Base-by-base conservation (phyloP, 2,888 invertebrate species). In the Trichopria drosophilae region DNA sequence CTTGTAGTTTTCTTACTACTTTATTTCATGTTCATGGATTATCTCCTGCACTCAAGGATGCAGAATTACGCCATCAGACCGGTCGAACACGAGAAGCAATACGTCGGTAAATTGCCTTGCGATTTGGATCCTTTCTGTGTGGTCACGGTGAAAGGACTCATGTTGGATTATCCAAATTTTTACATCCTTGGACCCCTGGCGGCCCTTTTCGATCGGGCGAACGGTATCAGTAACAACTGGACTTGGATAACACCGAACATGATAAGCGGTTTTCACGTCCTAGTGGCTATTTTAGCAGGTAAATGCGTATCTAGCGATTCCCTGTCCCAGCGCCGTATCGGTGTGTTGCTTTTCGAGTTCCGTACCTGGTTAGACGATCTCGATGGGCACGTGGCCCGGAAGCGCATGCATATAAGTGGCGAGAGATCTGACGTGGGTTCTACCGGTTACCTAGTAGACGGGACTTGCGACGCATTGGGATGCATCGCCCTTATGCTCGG, bases 371-470 rank as follows among this genome's bases (percentile, higher is more conserved):
- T 93, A 42, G 93, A 93, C 66, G 89, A 90, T 65, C 75, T 93
- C 54, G 93, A 93, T 66, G 93, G 93, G 0, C 88, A 90, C 66
- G 88, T 93, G 3, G 92, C 91, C 1, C 82, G 93, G 52, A 84
- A 83, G 19, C 81, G 87, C 46, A 85, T 85, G 64, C 82, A 90
- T 67, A 83, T 89, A 20, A 81, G 83, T 53, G 89, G 90, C 0
- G 89, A 90, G 71, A 79, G 84, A 18, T 89, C 90, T 0, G 88
- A 89, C 68, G 85, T 90, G n/a, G 89, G 90, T 0, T 84, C 87
- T 0, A 68, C 84, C 1, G 93, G 93, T 0, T 92, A 89, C 66
- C 87, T 86, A 75, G 83, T 93, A 2, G 93, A 93, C 64, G 91
- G 90, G 0, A 73, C 89, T 3, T 90, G 90, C 64, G 93, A 93